Evolutionary conservation across 2,113 vertebrate genomes (phyloP), one percentile per base, ranked within the genome.

Genomic region (Tringa solitaria): DNA sequence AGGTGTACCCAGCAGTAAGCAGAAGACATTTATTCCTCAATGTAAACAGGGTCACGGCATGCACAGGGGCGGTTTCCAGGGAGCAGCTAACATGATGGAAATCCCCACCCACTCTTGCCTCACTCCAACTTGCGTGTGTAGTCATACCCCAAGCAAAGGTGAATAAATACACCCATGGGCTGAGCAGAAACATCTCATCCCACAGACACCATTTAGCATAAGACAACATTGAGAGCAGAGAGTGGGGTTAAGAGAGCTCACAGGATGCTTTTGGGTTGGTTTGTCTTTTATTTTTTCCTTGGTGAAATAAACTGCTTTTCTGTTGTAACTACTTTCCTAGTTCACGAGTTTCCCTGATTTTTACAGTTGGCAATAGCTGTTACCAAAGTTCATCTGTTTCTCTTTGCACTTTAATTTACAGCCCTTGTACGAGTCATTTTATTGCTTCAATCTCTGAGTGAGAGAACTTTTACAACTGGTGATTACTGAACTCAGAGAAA

Each of bases 391-490:
- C 92, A 82, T 37, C 35, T 88, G 15, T 74, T 94, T 90, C 64
- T 75, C 68, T 89, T 70, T 93, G 96, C 69, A 94, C 95, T 93
- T 95, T 92, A 96, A 90, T 96, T 94, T 97, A 95, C 85, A 93
- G 61, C 91, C 89, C 69, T 57, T n/a, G 8, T 85, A 41, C 76
- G 45, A 69, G 51, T 90, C 76, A 81, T 90, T 96, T 97, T 96
- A 97, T 93, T 89, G 94, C 90, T 89, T 94, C 56, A 84, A 13
- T 23, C 56, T 80, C 76, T 14, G 60, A 80, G 78, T 48, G 69
- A 93, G 64, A 60, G 89, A 87, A 74, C 72, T 91, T 97, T 95
- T 95, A 96, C 94, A 93, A 14, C 92, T 74, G 68, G 28, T 57
- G 72, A 88, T 93, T 78, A 93, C 22, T 37, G 83, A 93, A 75